Percentiles rank a stretch among this genome's conserved stretches.
Conservation (phyloP, 1,140 invertebrate genomes). For the Camponotus vicinus region DNA sequence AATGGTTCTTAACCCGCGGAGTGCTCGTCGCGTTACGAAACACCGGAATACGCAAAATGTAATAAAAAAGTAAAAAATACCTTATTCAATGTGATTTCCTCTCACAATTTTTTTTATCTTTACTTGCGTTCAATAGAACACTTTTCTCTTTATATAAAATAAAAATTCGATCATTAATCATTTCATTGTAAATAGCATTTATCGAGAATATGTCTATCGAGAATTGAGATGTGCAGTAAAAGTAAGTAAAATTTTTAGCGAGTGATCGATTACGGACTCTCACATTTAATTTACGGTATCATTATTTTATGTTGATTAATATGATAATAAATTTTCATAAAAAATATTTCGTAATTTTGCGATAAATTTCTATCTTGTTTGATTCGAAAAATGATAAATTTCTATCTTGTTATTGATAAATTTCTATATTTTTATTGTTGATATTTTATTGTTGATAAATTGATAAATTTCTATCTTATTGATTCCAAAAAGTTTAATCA, state of each 20-base stretch:
- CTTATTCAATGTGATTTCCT: neutral
- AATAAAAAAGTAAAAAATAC: neutral
- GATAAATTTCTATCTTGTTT: neutral
- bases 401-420: too few relatives aligned
- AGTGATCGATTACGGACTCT: neutral
- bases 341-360: neutral
- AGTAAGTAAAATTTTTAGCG: neutral
- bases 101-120: conserved; percentile 1
- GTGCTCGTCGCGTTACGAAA: conserved; percentile 41
- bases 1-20: conserved; percentile 52
- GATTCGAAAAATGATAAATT: too few relatives aligned
- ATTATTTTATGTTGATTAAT: conserved; percentile 3
- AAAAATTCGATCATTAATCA: conserved; percentile 11
- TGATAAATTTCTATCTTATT: neutral
- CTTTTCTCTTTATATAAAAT: neutral
- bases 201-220: neutral
- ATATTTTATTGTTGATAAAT: too few relatives aligned
- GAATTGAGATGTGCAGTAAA: neutral
- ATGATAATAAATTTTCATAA: neutral
- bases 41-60: neutral
- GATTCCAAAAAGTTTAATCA: neutral
- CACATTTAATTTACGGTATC: neutral
- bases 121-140: neutral
- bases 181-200: neutral
- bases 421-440: too few relatives aligned